Percentiles rank a stretch among this genome's conserved stretches.
Conservation (phyloP, 2,113 vertebrate genomes). For the Eolophus roseicapilla region DNA sequence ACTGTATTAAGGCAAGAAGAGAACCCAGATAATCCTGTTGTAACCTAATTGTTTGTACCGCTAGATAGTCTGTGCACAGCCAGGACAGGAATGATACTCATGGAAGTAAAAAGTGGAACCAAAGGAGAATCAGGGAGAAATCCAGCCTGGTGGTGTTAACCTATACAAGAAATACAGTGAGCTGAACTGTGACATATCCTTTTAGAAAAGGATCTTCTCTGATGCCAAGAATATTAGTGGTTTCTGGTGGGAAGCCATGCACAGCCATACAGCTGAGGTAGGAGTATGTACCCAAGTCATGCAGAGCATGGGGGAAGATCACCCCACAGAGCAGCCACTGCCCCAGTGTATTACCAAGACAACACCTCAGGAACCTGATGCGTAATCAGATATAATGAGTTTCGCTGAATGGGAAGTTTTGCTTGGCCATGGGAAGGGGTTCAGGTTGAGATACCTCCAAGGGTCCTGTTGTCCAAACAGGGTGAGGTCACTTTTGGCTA, state of each 20-base stretch:
- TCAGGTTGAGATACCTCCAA: neutral
- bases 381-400: neutral
- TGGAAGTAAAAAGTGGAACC: conserved; percentile 32
- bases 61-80: neutral
- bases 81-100: neutral
- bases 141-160: conserved; percentile 32
- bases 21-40: conserved; percentile 35
- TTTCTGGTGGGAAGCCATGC: neutral
- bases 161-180: neutral
- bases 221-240: neutral
- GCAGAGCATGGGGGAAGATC: accelerated
- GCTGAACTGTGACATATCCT: conserved; percentile 50
- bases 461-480: neutral
- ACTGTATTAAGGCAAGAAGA: conserved; percentile 14
- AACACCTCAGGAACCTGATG: neutral
- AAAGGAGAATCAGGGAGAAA: conserved; percentile 50
- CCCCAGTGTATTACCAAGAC: neutral
- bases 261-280: neutral
- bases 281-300: neutral
- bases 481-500: neutral
- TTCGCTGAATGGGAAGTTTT: neutral
- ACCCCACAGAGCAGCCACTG: neutral
- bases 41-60: conserved; percentile 47
- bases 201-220: conserved; percentile 24
- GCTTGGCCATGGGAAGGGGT: neutral